Evolutionary conservation across 2,113 vertebrate genomes (phyloP).

Genomic region (Pollimyrus isidori): DNA sequence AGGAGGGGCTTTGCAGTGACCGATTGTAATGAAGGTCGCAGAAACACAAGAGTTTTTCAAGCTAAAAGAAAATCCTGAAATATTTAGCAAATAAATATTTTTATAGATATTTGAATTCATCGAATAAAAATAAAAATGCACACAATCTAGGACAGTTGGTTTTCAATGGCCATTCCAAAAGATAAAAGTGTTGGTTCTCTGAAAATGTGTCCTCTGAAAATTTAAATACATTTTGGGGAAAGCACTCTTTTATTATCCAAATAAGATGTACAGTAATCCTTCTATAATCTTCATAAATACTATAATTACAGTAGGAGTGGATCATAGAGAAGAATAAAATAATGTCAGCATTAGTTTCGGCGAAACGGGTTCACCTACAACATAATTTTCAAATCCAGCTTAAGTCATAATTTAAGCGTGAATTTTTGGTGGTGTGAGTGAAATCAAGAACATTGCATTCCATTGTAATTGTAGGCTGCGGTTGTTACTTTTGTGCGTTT

Average conservation of each 20-base stretch:
- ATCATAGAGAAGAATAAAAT: background rate
- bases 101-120: background rate
- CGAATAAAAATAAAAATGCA: background rate
- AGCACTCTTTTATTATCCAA: background rate
- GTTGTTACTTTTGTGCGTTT: background rate
- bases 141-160: background rate
- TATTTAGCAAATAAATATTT: background rate
- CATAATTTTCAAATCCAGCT: background rate
- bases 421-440: background rate
- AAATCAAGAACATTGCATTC: background rate
- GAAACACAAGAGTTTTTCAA: background rate
- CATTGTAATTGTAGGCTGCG: conserved; percentile 18
- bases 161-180: background rate
- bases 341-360: background rate
- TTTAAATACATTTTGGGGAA: background rate
- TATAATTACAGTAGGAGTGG: background rate
- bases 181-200: background rate
- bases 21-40: conserved; percentile 22
- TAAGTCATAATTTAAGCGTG: background rate
- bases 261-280: background rate
- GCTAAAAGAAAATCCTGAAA: background rate
- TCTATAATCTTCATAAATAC: background rate
- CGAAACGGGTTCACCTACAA: background rate
- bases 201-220: background rate
- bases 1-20: conserved; percentile 29